phyloP scores from a whole-genome alignment of 2,888 invertebrate genomes.

The Exephanes ischioxanthus region DNA sequence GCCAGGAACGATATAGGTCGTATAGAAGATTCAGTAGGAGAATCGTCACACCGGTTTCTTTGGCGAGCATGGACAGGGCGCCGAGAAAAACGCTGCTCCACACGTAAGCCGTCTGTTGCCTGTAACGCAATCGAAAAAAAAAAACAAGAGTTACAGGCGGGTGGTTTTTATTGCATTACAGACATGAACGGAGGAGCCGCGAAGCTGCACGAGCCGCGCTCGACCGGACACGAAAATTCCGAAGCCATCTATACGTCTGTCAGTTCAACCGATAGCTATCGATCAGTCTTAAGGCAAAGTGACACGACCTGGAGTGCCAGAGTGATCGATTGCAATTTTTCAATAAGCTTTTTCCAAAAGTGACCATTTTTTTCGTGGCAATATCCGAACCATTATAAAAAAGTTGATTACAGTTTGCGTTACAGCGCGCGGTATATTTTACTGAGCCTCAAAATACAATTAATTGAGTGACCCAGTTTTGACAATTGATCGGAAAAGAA shows the following conservation, averaged over 20 bases:
- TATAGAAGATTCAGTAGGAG: slow-evolving; percentile 92
- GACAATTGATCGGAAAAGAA: background rate
- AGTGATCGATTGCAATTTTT: background rate
- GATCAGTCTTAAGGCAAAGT: background rate
- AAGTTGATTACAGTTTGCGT: background rate
- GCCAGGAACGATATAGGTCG: slow-evolving; percentile 92
- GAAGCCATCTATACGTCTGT: background rate
- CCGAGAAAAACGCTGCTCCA: slow-evolving; percentile 90
- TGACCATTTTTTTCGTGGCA: background rate
- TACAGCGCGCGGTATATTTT: too few species aligned
- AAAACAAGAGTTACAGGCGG: background rate
- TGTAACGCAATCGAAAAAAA: slow-evolving; percentile 76
- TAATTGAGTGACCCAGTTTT: background rate
- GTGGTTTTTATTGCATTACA: background rate
- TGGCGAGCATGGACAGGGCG: slow-evolving; percentile 93
- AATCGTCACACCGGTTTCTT: slow-evolving; percentile 94
- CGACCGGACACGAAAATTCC: background rate
- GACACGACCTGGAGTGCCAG: background rate
- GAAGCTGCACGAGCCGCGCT: background rate
- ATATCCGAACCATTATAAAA: background rate
- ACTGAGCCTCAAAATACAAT: background rate
- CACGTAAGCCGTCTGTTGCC: slow-evolving; percentile 85
- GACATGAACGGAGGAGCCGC: background rate
- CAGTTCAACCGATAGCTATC: background rate
- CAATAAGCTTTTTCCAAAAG: background rate